Percentiles rank a stretch among this genome's conserved stretches.
phyloP scores from a whole-genome alignment of 2,888 invertebrate species.

The Dysmachus trigonus region DNA sequence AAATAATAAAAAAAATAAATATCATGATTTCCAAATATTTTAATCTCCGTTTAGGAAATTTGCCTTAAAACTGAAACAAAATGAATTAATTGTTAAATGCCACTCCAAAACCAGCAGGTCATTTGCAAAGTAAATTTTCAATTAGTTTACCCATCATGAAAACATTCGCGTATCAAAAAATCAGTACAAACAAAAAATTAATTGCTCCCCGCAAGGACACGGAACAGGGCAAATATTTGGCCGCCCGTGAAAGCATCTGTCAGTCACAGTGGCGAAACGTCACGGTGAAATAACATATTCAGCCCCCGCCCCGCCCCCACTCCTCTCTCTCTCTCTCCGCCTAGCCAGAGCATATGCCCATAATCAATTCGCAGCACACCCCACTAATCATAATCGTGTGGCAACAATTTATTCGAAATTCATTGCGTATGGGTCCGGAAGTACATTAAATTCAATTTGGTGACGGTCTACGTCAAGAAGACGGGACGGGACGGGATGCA shows the following conservation, averaged over 20 bases:
- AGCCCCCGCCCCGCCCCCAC: neutral
- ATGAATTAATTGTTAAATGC: neutral
- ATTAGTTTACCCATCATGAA: neutral
- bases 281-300: neutral
- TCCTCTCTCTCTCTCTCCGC: neutral
- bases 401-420: slow-evolving; percentile 41
- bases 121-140: neutral
- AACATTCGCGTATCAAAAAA: neutral
- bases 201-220: neutral
- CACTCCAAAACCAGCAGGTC: neutral
- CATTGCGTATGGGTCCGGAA: slow-evolving; percentile 42
- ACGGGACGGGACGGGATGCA: neutral
- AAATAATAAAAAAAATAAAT: neutral
- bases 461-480: neutral
- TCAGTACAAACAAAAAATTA: neutral
- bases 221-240: neutral
- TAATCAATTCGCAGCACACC: slow-evolving; percentile 11
- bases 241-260: neutral
- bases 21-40: neutral
- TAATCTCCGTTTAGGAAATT: neutral
- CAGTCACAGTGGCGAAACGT: neutral
- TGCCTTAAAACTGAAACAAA: neutral
- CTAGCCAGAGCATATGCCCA: neutral
- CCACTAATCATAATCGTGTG: slow-evolving; percentile 32
- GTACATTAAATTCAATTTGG: slow-evolving; percentile 43